A percentile compares a stretch with the other conserved stretches of the same genome.
phyloP scores from a whole-genome alignment of 2,888 invertebrate species.

The Smittia aterrima region DNA sequence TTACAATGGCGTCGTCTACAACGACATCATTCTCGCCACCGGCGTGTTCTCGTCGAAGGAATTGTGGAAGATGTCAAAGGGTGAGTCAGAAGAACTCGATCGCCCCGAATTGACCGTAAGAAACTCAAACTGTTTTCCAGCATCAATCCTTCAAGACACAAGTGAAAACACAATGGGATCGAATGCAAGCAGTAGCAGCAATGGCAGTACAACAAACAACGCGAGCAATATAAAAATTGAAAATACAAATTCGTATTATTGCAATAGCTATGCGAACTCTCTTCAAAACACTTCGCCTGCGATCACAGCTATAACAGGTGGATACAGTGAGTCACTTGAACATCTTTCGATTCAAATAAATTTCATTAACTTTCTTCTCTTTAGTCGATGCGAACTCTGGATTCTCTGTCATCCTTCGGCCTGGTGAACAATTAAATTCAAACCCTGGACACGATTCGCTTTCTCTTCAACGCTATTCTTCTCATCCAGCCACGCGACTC shows the following conservation, averaged over 20 bases:
- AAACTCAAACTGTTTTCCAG: constrained; percentile 57
- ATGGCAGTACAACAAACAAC: not conserved
- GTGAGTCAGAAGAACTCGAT: constrained; percentile 53
- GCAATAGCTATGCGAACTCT: constrained; percentile 67
- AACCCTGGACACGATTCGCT: constrained; percentile 45
- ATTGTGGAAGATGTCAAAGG: constrained; percentile 97
- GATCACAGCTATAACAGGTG: constrained; percentile 46
- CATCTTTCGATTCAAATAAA: not conserved
- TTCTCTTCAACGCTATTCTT: constrained; percentile 50
- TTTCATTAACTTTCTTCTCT: constrained; percentile 34
- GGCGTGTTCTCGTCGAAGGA: constrained; percentile 99
- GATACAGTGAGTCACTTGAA: constrained; percentile 64
- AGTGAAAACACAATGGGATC: constrained; percentile 55
- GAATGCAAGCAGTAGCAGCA: not conserved
- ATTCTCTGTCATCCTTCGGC: constrained; percentile 51
- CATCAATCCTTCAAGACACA: constrained; percentile 90
- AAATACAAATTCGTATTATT: constrained; percentile 73
- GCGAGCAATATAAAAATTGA: constrained; percentile 67
- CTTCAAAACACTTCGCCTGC: constrained; percentile 60
- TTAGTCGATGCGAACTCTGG: constrained; percentile 29
- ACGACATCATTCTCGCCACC: constrained; percentile 98
- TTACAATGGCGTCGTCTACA: constrained; percentile 97
- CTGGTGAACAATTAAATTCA: constrained; percentile 47
- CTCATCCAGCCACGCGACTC: constrained; percentile 47
- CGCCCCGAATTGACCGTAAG: not conserved